Evolutionary conservation across 2,797 vertebrate genomes (phyloP).

Genomic region (Clarias platycephalus): DNA sequence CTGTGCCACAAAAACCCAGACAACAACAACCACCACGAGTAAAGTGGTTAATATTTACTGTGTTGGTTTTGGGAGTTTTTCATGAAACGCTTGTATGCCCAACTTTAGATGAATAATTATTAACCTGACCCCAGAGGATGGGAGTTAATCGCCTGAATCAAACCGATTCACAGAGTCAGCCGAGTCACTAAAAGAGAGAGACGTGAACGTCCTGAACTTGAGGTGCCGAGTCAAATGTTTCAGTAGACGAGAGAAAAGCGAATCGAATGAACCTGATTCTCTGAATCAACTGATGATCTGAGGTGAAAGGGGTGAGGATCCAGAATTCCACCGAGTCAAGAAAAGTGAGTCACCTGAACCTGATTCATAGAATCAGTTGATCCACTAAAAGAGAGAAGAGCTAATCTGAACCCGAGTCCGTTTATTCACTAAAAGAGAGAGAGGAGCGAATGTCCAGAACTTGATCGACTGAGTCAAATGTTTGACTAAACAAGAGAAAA

Average conservation of each 20-base stretch:
- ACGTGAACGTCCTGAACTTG: background rate
- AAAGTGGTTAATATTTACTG: background rate
- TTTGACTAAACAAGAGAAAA: background rate
- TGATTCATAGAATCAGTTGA: background rate
- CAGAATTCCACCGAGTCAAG: background rate
- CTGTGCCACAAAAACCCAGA: background rate
- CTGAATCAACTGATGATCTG: background rate
- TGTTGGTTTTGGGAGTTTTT: background rate
- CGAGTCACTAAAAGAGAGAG: background rate
- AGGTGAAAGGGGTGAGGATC: background rate
- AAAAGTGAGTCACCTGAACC: background rate
- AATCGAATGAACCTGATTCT: background rate
- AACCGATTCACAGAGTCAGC: no score
- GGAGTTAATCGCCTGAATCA: background rate
- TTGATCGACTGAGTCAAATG: background rate
- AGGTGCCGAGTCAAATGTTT: background rate
- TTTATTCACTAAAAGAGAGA: background rate
- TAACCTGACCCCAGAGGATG: no score
- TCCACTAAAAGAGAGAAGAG: background rate
- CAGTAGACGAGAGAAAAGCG: background rate
- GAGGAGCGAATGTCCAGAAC: fast-evolving
- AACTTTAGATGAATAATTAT: background rate
- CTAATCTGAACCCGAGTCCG: background rate
- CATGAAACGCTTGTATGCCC: background rate
- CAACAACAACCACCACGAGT: background rate